Base-by-base conservation (phyloP, 2,113 vertebrate species). In the Lanius ludovicianus region DNA sequence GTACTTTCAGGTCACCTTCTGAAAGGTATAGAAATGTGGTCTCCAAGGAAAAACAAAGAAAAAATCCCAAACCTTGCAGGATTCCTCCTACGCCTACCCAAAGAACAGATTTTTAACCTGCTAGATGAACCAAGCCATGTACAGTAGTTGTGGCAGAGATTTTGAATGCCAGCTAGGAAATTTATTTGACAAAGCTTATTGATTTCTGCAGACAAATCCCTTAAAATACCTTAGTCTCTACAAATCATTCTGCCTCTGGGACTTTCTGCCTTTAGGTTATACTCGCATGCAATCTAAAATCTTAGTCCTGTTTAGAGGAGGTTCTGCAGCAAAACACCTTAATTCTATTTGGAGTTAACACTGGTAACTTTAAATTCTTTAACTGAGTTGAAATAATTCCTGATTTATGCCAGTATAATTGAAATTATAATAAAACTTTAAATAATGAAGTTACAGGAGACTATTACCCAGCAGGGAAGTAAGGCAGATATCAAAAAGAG, bases 161-260 rank as follows among this genome's bases (percentile, higher is more conserved):
- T 86, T 84, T 68, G 50, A 87, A 59, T 73, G 62, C 30, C 69
- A 82, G 59, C 17, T 80, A 37, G 39, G 24, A 95, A 82, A 94
- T 94, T 91, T 93, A 88, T 94, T 90, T 82, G 63, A 85, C 91
- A 95, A 80, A 62, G 67, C 13, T 83, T 87, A 91, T 87, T 80
- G 90, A 93, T 90, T 90, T 90, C 67, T 96, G 39, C 46, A 82
- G 75, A 64, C 46, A 90, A 94, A 86, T 88, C 62, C 85, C 57
- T 63, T 85, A 71, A 96, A 94, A 90, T 81, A 80, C 55, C 42
- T 65, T 62, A 63, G 47, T 64, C 24, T 80, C 75, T 77, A 70
- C 76, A 93, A 82, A 90, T 90, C 93, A 94, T 50, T 70, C 49
- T 60, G 50, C 25, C 52, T 90, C 28, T 80, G 63, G 19, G 46